A percentile compares a stretch with the other conserved stretches of the same genome.
Evolutionary conservation across 2,797 vertebrate species (phyloP).

Genomic region (Delichon dasypus): DNA sequence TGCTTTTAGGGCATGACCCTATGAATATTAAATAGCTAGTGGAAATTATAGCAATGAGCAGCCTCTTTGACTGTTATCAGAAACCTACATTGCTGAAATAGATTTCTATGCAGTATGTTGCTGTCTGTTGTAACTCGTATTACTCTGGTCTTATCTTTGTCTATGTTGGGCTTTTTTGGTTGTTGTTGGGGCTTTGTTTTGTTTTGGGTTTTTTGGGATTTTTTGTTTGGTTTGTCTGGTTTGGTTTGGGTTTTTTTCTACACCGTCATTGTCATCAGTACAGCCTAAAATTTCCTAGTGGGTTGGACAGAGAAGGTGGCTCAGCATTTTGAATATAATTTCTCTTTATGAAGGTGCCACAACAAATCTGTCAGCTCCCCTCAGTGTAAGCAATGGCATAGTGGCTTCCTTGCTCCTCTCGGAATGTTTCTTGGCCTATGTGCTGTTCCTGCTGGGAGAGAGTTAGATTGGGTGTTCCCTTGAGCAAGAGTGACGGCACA

Average conservation of each 20-base stretch:
- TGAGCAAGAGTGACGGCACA: background rate
- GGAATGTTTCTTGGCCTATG: background rate
- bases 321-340: background rate
- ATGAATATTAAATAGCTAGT: background rate
- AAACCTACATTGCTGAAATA: background rate
- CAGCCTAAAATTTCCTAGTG: background rate
- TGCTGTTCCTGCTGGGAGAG: background rate
- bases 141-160: background rate
- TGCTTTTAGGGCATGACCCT: background rate
- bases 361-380: background rate
- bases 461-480: background rate
- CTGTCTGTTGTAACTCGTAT: background rate
- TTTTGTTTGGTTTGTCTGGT: background rate
- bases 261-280: background rate
- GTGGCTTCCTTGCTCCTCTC: background rate
- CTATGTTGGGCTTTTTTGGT: background rate
- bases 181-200: background rate
- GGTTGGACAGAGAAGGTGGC: background rate
- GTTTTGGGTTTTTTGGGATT: background rate
- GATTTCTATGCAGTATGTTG: background rate
- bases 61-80: background rate
- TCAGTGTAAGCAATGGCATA: background rate
- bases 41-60: background rate
- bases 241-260: background rate
- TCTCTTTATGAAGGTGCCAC: background rate